Conservation (phyloP, 2,797 vertebrate genomes). For the Poecilia picta region DNA sequence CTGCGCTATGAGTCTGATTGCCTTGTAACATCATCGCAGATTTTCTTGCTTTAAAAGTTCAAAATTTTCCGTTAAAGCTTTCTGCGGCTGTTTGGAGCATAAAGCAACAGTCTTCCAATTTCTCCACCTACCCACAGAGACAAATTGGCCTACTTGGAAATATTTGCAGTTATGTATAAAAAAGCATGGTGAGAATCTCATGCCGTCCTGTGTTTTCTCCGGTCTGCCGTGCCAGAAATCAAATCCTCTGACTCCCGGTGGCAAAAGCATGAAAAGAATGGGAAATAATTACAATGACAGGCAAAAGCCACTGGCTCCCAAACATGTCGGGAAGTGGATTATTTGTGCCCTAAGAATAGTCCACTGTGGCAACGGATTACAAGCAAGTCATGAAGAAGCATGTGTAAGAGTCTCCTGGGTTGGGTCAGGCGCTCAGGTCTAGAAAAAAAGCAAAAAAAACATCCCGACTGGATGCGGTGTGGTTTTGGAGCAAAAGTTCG, state of each 20-base stretch:
- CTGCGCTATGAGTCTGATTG: background rate
- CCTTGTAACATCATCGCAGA: background rate
- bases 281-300: background rate
- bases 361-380: constrained; percentile 36
- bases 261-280: background rate
- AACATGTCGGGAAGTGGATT: constrained; percentile 27
- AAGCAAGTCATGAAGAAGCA: constrained; percentile 23
- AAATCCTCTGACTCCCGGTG: background rate
- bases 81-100: background rate
- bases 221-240: background rate
- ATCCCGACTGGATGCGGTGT: constrained; percentile 23
- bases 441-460: constrained; percentile 9
- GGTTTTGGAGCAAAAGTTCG: constrained; percentile 3
- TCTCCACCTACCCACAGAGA: background rate
- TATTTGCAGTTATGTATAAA: background rate
- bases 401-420: constrained; percentile 5
- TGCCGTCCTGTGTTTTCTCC: background rate
- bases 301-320: background rate
- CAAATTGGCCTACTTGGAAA: background rate
- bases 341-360: constrained; percentile 47
- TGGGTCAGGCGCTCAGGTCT: constrained; percentile 27
- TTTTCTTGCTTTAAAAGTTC: background rate
- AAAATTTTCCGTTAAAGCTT: background rate
- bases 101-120: background rate
- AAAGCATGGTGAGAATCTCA: background rate